Evolutionary conservation across 2,113 vertebrate genomes (phyloP).

Genomic region (Scortum barcoo): DNA sequence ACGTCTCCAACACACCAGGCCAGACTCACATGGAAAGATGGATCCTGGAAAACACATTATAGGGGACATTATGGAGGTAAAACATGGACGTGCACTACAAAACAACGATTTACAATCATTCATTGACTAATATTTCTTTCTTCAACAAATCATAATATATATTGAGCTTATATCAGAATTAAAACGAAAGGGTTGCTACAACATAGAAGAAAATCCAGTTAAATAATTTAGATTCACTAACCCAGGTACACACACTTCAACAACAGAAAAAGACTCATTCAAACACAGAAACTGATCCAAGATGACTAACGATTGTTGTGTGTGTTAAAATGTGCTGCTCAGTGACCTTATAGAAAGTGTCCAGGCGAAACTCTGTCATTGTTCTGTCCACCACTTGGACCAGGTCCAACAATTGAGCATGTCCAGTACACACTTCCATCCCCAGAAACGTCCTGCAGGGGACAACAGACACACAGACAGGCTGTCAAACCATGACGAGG

Average conservation of each 20-base stretch:
- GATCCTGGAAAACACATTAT: conserved; percentile 82
- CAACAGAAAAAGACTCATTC: background rate
- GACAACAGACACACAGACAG: conserved; percentile 16
- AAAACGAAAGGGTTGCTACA: background rate
- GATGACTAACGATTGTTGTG: background rate
- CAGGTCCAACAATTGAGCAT: conserved; percentile 87
- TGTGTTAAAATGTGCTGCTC: background rate
- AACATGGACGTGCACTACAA: background rate
- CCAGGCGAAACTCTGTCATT: conserved; percentile 91
- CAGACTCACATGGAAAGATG: conserved; percentile 95
- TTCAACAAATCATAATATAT: background rate
- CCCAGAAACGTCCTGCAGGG: conserved; percentile 92
- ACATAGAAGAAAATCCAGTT: background rate
- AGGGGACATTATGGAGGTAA: background rate
- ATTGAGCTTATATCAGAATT: background rate
- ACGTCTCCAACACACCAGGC: conserved; percentile 94
- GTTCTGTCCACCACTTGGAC: conserved; percentile 88
- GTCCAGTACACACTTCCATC: conserved; percentile 89
- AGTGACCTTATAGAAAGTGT: conserved; percentile 92
- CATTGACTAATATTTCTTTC: background rate
- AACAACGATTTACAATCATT: background rate
- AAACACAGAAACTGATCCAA: background rate
- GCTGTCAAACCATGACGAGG: background rate
- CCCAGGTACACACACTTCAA: background rate
- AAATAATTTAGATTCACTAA: background rate